A percentile compares a stretch with the other conserved stretches of the same genome.
These are phyloP conservation scores for Polyergus mexicanus DNA, from an alignment of 1,140 invertebrate genomes.

Conservation along the genomic window DNA sequence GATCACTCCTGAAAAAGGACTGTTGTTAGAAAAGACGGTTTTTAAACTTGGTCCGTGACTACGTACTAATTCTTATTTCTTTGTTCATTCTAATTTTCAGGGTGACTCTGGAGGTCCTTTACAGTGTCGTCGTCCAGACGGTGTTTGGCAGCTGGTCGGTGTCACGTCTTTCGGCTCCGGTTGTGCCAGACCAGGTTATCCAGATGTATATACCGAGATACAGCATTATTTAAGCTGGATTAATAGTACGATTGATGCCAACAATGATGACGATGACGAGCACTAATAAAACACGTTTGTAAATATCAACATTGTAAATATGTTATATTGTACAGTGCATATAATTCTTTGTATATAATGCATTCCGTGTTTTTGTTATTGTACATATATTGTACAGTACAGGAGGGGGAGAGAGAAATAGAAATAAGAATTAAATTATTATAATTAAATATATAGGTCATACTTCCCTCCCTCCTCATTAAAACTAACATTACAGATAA, in stretches of 20 bases:
- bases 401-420: background rate
- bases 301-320: constrained; percentile 45
- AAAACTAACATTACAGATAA: constrained; percentile 22
- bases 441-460: constrained; percentile 27
- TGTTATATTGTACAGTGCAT: constrained; percentile 30
- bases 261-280: constrained; percentile 71
- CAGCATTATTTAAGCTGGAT: constrained; percentile 96
- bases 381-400: constrained; percentile 17
- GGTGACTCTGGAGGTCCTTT: constrained; percentile 95
- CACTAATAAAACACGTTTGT: background rate
- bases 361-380: background rate
- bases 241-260: constrained; percentile 81
- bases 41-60: background rate
- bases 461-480: background rate
- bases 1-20: background rate
- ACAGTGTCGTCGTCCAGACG: constrained; percentile 91
- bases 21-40: background rate
- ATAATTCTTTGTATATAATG: constrained; percentile 17
- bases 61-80: constrained; percentile 20
- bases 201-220: constrained; percentile 95
- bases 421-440: background rate
- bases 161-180: constrained; percentile 96
- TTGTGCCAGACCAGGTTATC: constrained; percentile 93
- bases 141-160: constrained; percentile 94
- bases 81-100: constrained; percentile 84